Evolutionary conservation across 2,797 vertebrate species (phyloP).

Genomic region (Cynopterus sphinx): DNA sequence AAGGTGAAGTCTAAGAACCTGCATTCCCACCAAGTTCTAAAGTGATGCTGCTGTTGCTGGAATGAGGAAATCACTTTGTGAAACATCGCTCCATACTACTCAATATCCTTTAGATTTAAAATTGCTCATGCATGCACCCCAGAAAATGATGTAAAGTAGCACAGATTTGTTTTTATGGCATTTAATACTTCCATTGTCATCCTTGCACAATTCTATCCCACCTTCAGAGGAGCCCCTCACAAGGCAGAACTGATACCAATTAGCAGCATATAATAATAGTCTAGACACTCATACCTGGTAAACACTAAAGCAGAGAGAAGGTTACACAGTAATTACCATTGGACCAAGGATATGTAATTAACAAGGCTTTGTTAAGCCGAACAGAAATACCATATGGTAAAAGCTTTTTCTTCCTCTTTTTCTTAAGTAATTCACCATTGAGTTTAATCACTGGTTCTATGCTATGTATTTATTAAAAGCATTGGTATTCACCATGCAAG

Average conservation of each 20-base stretch:
- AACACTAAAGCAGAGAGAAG: conserved; percentile 50
- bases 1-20: neutral
- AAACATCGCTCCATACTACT: neutral
- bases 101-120: neutral
- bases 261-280: conserved; percentile 41
- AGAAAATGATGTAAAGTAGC: neutral
- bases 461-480: conserved; percentile 64
- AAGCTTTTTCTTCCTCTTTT: conserved; percentile 54
- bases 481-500: conserved; percentile 39
- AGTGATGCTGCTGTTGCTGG: neutral
- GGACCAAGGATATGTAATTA: conserved; percentile 64
- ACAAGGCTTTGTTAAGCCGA: conserved; percentile 69
- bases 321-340: conserved; percentile 52
- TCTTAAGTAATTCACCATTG: conserved; percentile 63
- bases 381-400: conserved; percentile 66
- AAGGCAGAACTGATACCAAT: neutral
- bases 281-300: conserved; percentile 31
- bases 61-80: neutral
- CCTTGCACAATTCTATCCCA: neutral
- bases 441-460: conserved; percentile 54
- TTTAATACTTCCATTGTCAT: neutral
- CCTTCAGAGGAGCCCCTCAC: conserved; percentile 7
- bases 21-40: conserved; percentile 7
- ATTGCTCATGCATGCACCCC: neutral
- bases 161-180: neutral